These are phyloP conservation scores for Mungos mungo DNA, from an alignment of 2,113 vertebrate species.

Conservation along the genomic window DNA sequence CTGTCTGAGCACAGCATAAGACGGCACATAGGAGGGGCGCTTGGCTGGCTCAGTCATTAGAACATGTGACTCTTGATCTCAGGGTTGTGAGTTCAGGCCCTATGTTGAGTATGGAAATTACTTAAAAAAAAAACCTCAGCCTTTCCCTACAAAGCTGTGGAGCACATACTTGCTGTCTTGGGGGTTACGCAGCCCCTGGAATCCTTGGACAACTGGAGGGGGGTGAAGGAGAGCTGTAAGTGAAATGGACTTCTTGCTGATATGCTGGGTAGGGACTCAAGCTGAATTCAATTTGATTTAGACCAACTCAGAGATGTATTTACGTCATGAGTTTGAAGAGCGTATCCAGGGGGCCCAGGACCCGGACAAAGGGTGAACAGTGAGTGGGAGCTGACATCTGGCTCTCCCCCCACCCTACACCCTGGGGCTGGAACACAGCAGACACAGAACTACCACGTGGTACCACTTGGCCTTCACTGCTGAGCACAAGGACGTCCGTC, in stretches of 20 bases:
- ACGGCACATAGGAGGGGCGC: neutral
- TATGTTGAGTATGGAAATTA: neutral
- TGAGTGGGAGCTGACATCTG: slow-evolving; percentile 66
- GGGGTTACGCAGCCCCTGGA: neutral
- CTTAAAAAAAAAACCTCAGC: neutral
- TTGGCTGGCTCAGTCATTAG: neutral
- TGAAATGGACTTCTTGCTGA: neutral
- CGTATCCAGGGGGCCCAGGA: slow-evolving; percentile 44
- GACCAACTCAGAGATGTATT: slow-evolving; percentile 5
- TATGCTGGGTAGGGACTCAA: neutral
- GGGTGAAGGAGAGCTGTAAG: neutral
- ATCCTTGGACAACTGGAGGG: neutral
- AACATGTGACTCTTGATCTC: neutral
- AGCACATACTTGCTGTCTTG: neutral
- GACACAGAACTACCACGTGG: slow-evolving; percentile 53
- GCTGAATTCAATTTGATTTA: slow-evolving; percentile 62
- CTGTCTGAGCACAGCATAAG: neutral
- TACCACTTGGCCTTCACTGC: slow-evolving; percentile 65
- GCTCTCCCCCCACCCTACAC: slow-evolving; percentile 36
- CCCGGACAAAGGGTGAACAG: slow-evolving; percentile 43
- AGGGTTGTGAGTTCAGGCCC: neutral
- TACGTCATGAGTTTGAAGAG: slow-evolving; percentile 28
- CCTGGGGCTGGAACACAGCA: slow-evolving; percentile 57
- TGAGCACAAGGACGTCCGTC: slow-evolving; percentile 66
- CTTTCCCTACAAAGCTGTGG: neutral